A percentile compares a stretch with the other conserved stretches of the same genome.
These are phyloP conservation scores for Sinocyclocheilus grahami DNA, from an alignment of 2,113 vertebrate species.

Conservation along the genomic window DNA sequence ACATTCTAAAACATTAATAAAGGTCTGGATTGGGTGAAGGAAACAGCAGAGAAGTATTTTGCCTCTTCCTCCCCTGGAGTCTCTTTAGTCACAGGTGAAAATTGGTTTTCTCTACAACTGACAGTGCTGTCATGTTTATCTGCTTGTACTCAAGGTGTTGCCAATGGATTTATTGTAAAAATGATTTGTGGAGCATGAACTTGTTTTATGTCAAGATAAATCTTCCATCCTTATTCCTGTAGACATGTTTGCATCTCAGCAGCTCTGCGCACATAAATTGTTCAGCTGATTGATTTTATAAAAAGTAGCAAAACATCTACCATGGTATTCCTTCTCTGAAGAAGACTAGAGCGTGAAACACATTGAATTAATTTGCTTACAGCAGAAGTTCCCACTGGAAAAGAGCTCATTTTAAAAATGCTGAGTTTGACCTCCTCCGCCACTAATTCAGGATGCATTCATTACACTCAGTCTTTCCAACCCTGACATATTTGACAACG, in stretches of 20 bases:
- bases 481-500: conserved; percentile 35
- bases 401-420: conserved; percentile 48
- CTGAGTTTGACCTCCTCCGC: conserved; percentile 23
- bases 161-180: conserved; percentile 16
- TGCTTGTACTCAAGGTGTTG: conserved; percentile 13
- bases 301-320: neutral
- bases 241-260: neutral
- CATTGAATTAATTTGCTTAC: conserved; percentile 29
- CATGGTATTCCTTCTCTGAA: neutral
- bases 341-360: conserved; percentile 13
- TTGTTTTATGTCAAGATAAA: conserved; percentile 10
- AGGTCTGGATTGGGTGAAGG: neutral
- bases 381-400: conserved; percentile 33
- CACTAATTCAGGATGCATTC: conserved; percentile 18
- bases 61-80: neutral
- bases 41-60: neutral
- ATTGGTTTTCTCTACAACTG: conserved; percentile 13
- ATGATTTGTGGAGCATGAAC: conserved; percentile 13
- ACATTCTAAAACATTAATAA: conserved; percentile 22
- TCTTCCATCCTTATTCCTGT: neutral
- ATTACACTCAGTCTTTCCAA: conserved; percentile 29
- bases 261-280: neutral
- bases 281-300: neutral
- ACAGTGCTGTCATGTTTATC: conserved; percentile 25
- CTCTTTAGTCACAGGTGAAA: conserved; percentile 29